Evolutionary conservation across 2,113 vertebrate genomes (phyloP).

Genomic region (Spermophilus dauricus): DNA sequence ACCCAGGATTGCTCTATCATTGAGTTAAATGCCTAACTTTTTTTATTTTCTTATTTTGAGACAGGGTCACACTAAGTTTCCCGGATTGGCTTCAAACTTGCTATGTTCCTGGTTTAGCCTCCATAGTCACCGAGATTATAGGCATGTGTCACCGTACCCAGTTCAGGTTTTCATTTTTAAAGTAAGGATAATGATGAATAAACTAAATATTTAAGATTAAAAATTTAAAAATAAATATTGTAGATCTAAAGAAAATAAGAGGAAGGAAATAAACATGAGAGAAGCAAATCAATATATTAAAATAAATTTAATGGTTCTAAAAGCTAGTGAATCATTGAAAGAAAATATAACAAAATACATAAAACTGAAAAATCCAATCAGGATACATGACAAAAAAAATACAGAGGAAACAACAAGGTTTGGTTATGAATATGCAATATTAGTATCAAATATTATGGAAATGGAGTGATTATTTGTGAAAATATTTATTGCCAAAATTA

Average conservation of each 20-base stretch:
- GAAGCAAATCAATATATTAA: neutral
- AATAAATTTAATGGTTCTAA: neutral
- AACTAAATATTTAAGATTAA: neutral
- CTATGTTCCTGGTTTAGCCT: too few relatives aligned
- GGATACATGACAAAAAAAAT: neutral
- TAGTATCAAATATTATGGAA: neutral
- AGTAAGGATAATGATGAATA: neutral
- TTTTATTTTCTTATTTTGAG: too few relatives aligned
- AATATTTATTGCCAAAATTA: neutral
- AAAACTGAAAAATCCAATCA: neutral
- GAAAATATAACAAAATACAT: neutral
- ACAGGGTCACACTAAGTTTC: too few relatives aligned
- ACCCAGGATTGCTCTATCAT: too few relatives aligned
- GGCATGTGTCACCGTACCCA: too few relatives aligned
- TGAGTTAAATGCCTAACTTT: too few relatives aligned
- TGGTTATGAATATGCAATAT: neutral
- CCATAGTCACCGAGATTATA: too few relatives aligned
- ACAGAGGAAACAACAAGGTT: neutral
- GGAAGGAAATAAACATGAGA: constrained; percentile 12
- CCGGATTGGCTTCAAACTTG: too few relatives aligned
- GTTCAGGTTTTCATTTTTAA: neutral
- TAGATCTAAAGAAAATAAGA: neutral
- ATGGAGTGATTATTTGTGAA: neutral
- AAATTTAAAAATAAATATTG: constrained; percentile 3
- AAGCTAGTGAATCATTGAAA: neutral